Conservation (phyloP, 2,797 vertebrate genomes). For the Gadopsis bispinosus region DNA sequence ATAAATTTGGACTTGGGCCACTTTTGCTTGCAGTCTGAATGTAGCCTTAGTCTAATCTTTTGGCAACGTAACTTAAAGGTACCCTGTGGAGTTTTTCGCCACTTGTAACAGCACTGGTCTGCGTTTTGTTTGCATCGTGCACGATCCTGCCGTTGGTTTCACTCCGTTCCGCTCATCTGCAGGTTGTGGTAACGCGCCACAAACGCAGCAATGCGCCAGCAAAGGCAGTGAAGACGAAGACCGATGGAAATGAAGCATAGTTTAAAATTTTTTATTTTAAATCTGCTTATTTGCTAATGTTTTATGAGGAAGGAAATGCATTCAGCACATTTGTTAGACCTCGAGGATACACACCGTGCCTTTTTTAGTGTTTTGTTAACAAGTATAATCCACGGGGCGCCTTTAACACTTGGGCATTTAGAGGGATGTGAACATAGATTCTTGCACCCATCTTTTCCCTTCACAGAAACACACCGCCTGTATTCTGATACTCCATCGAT, state of each 20-base stretch:
- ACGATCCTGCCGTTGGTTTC: neutral
- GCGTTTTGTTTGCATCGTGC: neutral
- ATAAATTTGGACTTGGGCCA: no score
- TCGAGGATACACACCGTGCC: neutral
- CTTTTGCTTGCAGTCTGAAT: no score
- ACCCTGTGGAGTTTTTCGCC: neutral
- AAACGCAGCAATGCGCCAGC: neutral
- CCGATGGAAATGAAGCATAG: neutral
- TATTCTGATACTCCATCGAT: conserved; percentile 4
- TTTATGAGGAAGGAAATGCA: neutral
- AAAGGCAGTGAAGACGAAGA: neutral
- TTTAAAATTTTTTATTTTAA: neutral
- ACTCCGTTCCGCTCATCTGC: neutral
- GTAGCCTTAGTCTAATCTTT: neutral
- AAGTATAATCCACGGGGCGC: neutral
- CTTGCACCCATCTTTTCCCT: neutral
- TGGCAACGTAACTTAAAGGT: neutral
- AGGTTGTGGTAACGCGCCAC: neutral
- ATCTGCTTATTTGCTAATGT: neutral
- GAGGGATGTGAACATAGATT: neutral
- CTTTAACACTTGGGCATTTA: conserved; percentile 3
- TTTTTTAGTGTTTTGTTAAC: neutral
- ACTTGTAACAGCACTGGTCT: neutral
- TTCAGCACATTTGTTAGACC: neutral
- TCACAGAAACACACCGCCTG: conserved; percentile 3